Percentiles rank a stretch among this genome's conserved stretches.
Conservation (phyloP, 2,113 vertebrate species). For the Tretioscincus oriximinensis region DNA sequence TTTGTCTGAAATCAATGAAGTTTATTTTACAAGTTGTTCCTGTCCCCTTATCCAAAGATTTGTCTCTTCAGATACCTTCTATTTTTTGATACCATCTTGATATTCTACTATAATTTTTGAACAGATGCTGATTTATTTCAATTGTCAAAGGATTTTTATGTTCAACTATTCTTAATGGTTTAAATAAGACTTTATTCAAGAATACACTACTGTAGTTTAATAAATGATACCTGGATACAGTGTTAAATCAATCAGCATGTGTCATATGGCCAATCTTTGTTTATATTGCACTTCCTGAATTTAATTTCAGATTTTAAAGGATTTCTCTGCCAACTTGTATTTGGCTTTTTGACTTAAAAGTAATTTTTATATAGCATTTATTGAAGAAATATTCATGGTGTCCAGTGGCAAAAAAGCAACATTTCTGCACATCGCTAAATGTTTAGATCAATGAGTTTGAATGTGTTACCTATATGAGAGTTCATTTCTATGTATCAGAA, state of each 20-base stretch:
- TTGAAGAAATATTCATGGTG: not conserved
- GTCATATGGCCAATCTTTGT: slow-evolving; percentile 5
- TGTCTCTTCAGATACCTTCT: slow-evolving; percentile 56
- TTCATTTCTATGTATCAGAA: not conserved
- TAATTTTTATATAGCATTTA: not conserved
- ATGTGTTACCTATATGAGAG: not conserved
- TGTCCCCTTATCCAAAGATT: slow-evolving; percentile 42
- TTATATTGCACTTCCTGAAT: too few species aligned
- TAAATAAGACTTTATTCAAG: not conserved
- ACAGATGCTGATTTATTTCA: slow-evolving; percentile 50
- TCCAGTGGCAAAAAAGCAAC: not conserved
- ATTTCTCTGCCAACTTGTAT: slow-evolving; percentile 8
- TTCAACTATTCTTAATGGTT: not conserved
- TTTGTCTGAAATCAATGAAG: slow-evolving; percentile 36
- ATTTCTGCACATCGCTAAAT: not conserved
- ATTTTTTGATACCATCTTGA: slow-evolving; percentile 47
- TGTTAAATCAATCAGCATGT: not conserved
- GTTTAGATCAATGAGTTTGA: not conserved
- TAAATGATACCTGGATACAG: too few species aligned
- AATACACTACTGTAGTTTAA: not conserved
- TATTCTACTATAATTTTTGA: slow-evolving; percentile 55
- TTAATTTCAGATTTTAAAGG: too few species aligned
- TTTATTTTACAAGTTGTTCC: slow-evolving; percentile 53
- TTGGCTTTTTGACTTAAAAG: not conserved
- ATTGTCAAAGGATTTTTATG: not conserved